These are phyloP conservation scores for Dynastes hyllus DNA, from an alignment of 2,888 invertebrate species.

Conservation along the genomic window DNA sequence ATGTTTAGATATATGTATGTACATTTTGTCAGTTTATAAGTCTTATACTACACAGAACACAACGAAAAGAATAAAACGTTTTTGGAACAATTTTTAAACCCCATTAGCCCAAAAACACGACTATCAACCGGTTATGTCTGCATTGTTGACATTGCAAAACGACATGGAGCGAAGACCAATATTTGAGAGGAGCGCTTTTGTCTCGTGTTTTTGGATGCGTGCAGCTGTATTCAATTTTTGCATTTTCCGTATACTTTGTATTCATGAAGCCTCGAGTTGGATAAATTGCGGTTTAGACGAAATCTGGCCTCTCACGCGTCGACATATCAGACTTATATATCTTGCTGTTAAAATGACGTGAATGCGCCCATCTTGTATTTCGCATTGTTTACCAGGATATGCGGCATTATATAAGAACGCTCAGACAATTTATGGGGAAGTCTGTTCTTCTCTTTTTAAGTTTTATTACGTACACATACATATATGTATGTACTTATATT, in stretches of 20 bases:
- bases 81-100: too few species aligned
- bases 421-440: neutral
- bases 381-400: neutral
- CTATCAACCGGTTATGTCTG: neutral
- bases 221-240: constrained; percentile 27
- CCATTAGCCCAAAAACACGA: neutral
- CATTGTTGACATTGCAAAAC: neutral
- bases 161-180: neutral
- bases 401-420: neutral
- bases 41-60: too few species aligned
- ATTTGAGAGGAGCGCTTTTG: constrained; percentile 14
- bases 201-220: constrained; percentile 14
- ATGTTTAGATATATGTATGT: too few species aligned
- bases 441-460: neutral
- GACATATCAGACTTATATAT: constrained; percentile 18
- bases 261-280: constrained; percentile 13
- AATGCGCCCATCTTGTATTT: neutral
- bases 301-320: neutral
- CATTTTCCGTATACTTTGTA: constrained; percentile 29
- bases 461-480: neutral
- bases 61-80: too few species aligned
- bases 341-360: neutral
- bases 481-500: neutral
- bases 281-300: constrained; percentile 20
- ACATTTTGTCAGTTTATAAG: too few species aligned